Evolutionary conservation across 2,113 vertebrate genomes (phyloP).

Genomic region (Pitta sordida): DNA sequence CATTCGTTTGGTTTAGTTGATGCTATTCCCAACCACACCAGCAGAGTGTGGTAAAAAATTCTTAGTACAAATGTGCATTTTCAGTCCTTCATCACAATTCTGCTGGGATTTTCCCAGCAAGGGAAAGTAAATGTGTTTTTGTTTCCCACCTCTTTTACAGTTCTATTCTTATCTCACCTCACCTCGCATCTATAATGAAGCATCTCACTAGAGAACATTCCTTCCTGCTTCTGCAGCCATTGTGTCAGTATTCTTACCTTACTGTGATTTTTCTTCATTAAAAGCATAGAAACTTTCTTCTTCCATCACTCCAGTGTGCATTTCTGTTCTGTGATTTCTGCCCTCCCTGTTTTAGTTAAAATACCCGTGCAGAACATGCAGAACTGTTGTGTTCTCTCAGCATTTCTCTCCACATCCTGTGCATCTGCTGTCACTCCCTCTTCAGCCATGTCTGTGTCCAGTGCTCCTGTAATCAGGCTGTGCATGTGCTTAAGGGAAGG

Average conservation of each 20-base stretch:
- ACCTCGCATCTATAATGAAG: neutral
- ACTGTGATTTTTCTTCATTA: neutral
- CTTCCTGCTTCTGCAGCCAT: neutral
- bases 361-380: neutral
- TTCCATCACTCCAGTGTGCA: neutral
- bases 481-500: neutral
- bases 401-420: neutral
- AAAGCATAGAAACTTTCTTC: neutral
- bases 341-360: neutral
- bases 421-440: neutral
- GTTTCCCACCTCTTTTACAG: neutral
- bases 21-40: neutral
- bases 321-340: too few species aligned
- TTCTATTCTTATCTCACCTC: neutral
- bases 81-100: neutral
- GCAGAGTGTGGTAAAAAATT: constrained; percentile 23
- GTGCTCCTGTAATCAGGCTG: neutral
- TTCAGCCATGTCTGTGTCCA: neutral
- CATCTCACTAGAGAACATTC: neutral
- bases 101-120: neutral
- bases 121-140: neutral
- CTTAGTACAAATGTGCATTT: neutral
- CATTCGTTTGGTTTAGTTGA: neutral
- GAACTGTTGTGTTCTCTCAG: neutral
- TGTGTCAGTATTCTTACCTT: neutral